Base-by-base conservation (phyloP, 2,797 vertebrate genomes). In the Rhynchonycteris naso region DNA sequence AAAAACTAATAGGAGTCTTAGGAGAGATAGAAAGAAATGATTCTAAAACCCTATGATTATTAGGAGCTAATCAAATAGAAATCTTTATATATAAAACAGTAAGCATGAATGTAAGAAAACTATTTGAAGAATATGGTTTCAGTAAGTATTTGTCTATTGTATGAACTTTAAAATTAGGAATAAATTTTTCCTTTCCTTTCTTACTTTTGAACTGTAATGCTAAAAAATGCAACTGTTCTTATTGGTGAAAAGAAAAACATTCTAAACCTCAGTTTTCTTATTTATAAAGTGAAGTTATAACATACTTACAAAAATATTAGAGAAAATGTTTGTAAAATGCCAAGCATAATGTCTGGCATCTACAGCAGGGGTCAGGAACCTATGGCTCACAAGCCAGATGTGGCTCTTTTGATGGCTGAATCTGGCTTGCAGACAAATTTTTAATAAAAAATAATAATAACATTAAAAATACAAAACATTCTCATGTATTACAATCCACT, bases 31-130 rank as follows among this genome's bases (percentile, higher is more conserved):
- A 7, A 80, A 93, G 30, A 89, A 92, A 47, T 7, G 4, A 81
- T 79, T 94, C 69, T 83, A 33, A 83, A 93, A 59, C 4, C 10
- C 43, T 58, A 68, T 82, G 10, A 54, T 52, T 78, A 54, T 52
- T 78, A 78, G 52, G 92, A 79, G 86, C 10, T 47, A 87, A 65
- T 65, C 68, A 92, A 87, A 59, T 3, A 78, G 21, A 90, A 90
- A 82, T 26, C 24, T 24, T 82, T 82, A 61, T 50, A 43, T 54
- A 18, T 79, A 76, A 89, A 81, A 90, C 11, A 61, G n/a, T 90
- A 58, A 74, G 33, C 24, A 91, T 52, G n/a, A 26, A 69, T 21
- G 56, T 88, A 79, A 84, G 65, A 84, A 84, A 90, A 19, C 4
- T 92, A 86, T 58, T 84, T 80, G 22, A 84, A 79, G n/a, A 88